Evolutionary conservation across 2,888 invertebrate genomes (phyloP).

Genomic region (Strigamia transsilvanica): DNA sequence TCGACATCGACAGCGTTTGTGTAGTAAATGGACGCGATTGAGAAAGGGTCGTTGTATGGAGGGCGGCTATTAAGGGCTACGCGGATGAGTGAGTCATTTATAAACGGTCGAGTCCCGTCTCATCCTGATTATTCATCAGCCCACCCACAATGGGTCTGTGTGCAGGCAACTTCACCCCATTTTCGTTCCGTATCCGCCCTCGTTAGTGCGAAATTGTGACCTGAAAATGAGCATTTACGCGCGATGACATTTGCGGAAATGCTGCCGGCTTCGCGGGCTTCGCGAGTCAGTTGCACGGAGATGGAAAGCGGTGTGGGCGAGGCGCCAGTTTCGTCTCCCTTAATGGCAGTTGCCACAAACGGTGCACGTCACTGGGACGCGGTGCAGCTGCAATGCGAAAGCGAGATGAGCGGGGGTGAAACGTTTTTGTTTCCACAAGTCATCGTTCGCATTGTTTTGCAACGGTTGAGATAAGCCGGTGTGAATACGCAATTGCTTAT

Average conservation of each 20-base stretch:
- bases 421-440: neutral
- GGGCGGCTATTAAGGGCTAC: constrained; percentile 45
- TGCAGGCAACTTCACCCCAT: constrained; percentile 45
- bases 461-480: neutral
- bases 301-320: constrained; percentile 6
- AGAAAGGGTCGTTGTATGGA: constrained; percentile 20
- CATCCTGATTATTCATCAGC: constrained; percentile 49
- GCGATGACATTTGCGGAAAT: constrained; percentile 31
- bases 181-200: constrained; percentile 27
- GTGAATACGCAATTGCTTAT: neutral
- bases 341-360: constrained; percentile 15
- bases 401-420: neutral
- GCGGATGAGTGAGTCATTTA: constrained; percentile 49
- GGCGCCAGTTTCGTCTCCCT: neutral
- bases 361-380: constrained; percentile 28
- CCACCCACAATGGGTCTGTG: constrained; percentile 49
- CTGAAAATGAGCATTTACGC: constrained; percentile 30
- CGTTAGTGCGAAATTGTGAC: constrained; percentile 18
- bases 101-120: constrained; percentile 45
- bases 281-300: neutral
- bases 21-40: neutral
- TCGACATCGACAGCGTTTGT: neutral
- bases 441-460: neutral
- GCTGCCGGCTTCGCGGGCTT: neutral
- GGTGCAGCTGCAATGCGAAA: constrained; percentile 14